phyloP scores from a whole-genome alignment of 2,797 vertebrate species.

The Eulemur coronatus region DNA sequence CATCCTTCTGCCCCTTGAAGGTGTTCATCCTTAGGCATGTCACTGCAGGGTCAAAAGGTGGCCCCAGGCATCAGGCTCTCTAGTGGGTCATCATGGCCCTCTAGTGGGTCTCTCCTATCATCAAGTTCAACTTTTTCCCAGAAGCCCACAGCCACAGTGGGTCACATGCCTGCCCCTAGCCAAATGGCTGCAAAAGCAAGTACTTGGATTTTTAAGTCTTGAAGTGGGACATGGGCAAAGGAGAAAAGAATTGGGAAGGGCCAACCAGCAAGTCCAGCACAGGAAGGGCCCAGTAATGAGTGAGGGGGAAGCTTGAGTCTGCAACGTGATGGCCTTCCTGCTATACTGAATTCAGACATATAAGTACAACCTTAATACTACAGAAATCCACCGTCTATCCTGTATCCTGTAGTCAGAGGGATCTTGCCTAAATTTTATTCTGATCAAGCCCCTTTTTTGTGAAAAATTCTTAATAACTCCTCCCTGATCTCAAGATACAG shows the following conservation, averaged over 20 bases:
- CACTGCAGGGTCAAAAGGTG: neutral
- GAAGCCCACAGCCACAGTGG: neutral
- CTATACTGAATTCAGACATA: neutral
- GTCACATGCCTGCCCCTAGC: neutral
- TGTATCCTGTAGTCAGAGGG: neutral
- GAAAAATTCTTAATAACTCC: neutral
- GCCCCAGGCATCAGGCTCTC: neutral
- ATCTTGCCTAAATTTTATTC: neutral
- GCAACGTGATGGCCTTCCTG: neutral
- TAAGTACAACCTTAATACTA: neutral
- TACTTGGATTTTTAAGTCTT: neutral
- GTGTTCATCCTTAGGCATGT: neutral
- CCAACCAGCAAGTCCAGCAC: neutral
- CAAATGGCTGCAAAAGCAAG: neutral
- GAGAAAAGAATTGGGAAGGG: neutral
- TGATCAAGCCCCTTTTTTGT: constrained; percentile 1
- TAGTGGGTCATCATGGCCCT: too few relatives aligned
- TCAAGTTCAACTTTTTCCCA: neutral
- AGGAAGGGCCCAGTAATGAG: neutral
- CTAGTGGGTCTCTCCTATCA: neutral
- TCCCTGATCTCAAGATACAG: neutral
- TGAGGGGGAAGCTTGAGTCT: neutral
- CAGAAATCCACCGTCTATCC: neutral
- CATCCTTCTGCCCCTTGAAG: neutral
- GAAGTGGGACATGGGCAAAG: neutral